These are phyloP conservation scores for Aphrocallistes beatrix DNA, from an alignment of 37 sponge, comb jelly and placozoan genomes.

Conservation along the genomic window DNA sequence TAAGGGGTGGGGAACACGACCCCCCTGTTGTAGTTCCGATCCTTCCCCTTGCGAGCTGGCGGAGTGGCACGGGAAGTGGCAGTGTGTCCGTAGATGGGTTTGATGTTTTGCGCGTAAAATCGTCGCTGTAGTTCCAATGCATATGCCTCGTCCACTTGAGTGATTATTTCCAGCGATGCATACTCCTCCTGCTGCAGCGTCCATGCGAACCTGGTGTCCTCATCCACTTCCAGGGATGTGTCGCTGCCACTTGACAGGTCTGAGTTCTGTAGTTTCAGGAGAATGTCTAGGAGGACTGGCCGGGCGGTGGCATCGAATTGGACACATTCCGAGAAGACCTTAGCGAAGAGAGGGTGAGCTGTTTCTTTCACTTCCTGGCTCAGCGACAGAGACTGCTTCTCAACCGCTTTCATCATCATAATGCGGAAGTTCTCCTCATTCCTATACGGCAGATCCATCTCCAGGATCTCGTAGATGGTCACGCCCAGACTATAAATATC, in stretches of 20 bases:
- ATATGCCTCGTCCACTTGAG: background rate
- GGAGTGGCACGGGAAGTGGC: background rate
- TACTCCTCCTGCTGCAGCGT: background rate
- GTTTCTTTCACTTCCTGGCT: background rate
- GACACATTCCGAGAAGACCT: background rate
- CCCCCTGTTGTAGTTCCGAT: background rate
- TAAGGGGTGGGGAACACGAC: background rate
- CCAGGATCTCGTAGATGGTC: background rate
- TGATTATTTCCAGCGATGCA: background rate
- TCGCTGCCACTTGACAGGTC: background rate
- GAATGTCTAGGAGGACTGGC: background rate
- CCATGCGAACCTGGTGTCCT: background rate
- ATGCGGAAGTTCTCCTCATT: background rate
- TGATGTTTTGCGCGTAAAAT: background rate
- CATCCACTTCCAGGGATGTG: background rate
- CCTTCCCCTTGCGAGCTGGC: background rate
- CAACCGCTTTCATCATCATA: constrained; percentile 12
- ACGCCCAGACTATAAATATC: background rate
- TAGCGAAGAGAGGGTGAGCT: background rate
- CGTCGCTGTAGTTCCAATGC: background rate
- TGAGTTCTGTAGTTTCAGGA: background rate
- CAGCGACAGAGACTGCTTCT: background rate
- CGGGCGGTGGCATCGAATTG: background rate
- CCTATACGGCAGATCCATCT: background rate
- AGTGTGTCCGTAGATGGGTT: background rate